phyloP scores from a whole-genome alignment of 2,113 vertebrate species.

The Pavo muticus region DNA sequence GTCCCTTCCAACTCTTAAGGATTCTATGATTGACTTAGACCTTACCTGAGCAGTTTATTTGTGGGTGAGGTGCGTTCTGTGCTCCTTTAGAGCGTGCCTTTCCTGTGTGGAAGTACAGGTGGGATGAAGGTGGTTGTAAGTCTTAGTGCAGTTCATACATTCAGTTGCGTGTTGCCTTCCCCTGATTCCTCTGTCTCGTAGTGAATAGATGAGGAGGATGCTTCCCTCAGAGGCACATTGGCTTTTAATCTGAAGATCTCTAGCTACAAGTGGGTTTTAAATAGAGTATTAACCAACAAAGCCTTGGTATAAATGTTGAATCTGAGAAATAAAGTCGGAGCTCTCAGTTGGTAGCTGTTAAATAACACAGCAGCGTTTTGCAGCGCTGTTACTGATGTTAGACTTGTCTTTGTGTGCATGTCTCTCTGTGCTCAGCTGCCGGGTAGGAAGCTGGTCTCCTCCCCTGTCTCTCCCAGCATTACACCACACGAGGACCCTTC shows the following conservation, averaged over 20 bases:
- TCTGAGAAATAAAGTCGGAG: not conserved
- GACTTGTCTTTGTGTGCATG: accelerated
- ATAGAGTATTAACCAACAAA: not conserved
- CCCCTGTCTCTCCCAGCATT: constrained; percentile 75
- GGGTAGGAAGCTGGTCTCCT: constrained; percentile 87
- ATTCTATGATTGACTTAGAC: not conserved
- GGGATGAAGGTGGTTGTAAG: not conserved
- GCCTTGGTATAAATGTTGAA: not conserved
- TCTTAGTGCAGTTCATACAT: not conserved
- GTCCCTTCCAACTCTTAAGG: no score
- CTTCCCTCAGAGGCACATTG: not conserved
- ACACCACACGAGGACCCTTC: constrained; percentile 88
- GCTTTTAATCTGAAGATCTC: not conserved
- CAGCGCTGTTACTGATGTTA: accelerated
- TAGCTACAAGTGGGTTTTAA: not conserved
- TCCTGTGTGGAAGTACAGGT: not conserved
- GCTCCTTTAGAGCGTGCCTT: not conserved
- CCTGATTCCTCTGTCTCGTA: not conserved
- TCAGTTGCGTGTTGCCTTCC: not conserved
- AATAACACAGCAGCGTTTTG: not conserved
- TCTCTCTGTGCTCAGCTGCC: constrained; percentile 82
- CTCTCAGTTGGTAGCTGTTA: not conserved
- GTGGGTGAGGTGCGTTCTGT: accelerated
- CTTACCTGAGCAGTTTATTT: not conserved
- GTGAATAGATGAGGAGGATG: not conserved